Base-by-base conservation (phyloP, 2,888 invertebrate species). In the Corbicula japonica region DNA sequence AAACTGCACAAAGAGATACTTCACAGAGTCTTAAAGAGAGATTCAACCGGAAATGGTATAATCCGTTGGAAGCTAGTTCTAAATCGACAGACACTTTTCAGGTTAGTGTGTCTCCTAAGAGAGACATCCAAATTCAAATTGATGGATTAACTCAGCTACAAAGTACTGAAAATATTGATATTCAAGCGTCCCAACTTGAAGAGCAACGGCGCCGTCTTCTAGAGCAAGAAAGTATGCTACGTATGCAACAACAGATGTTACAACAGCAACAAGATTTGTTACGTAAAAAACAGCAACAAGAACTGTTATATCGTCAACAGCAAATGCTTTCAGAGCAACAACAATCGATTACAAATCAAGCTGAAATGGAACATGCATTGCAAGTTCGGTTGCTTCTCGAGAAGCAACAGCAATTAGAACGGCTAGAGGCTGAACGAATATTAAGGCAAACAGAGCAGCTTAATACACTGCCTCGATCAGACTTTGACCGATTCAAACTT, bases 21-120 rank as follows among this genome's bases (percentile, higher is more conserved):
- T 48, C 28, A 4, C 28, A 18, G 18, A 41, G 52, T 38, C 30
- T 72, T 4, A 62, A 61, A 23, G 21, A 30, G 18, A 38, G 71
- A 44, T 72, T 72, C 28, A 72, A 72, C 26, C 26, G 23, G 34
- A 72, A 72, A 30, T 72, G 71, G 71, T 62, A 50, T 54, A 62
- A 72, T 21, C 50, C 61, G 21, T 44, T 62, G 34, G 34, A 28
- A 3, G 15, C 32, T 54, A n/a, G n/a, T 30, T 30, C 28, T 28
- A 10, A 54, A 23, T n/a, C 50, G 8, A 50, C 18, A 26, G n/a
- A 26, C 50, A 50, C 21, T n/a, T 1, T 50, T 50, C 15, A 50
- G n/a, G 4, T 50, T 10, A 26, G 26, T 1, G 26, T 4, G 50
- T 26, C 50, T 50, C 50, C 50, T 8, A 4, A n/a, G n/a, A n/a